Base-by-base conservation (phyloP, 2,797 vertebrate species). In the Myotis vivesi region DNA sequence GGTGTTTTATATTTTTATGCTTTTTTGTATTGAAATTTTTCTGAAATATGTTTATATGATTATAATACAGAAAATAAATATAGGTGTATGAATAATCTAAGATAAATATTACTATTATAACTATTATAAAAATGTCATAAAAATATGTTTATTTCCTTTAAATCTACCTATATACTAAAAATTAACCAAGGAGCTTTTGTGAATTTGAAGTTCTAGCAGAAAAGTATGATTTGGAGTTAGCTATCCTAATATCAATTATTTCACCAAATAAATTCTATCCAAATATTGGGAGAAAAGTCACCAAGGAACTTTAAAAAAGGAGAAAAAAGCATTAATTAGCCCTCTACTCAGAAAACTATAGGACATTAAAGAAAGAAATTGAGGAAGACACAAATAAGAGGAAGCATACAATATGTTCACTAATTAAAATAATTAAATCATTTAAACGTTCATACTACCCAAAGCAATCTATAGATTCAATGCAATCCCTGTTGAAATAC, bases 11-110 rank as follows among this genome's bases (percentile, higher is more conserved):
- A 59, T 59, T 91, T 94, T 93, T 96, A 71, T 95, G 23, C 9
- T 87, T 97, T 96, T 62, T 62, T 89, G 81, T 90, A 33, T 13
- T 12, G 38, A 92, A 85, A 3, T 75, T 64, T 41, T 91, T 90
- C 76, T 83, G 64, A 95, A 96, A 76, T n/a, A 79, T 55, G n/a
- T 72, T 97, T 83, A 69, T 91, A 13, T 94, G 22, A 28, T 49
- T 91, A 6, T 8, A 75, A 41, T 62, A 30, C 3, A 93, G 30
- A 38, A 87, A 96, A 97, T 28, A 92, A 72, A 1, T 90, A 22
- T 80, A 36, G 5, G 13, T 89, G 69, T 59, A 84, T 30, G 57
- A 92, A 91, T 96, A 86, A 97, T 17, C 2, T 59, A 75, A 88
- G 25, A 57, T 30, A 89, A 81, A 68, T 6, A 89, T 62, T 81